Percentiles rank a stretch among this genome's conserved stretches.
phyloP scores from a whole-genome alignment of 2,113 vertebrate genomes.

The Notiomystis cincta region DNA sequence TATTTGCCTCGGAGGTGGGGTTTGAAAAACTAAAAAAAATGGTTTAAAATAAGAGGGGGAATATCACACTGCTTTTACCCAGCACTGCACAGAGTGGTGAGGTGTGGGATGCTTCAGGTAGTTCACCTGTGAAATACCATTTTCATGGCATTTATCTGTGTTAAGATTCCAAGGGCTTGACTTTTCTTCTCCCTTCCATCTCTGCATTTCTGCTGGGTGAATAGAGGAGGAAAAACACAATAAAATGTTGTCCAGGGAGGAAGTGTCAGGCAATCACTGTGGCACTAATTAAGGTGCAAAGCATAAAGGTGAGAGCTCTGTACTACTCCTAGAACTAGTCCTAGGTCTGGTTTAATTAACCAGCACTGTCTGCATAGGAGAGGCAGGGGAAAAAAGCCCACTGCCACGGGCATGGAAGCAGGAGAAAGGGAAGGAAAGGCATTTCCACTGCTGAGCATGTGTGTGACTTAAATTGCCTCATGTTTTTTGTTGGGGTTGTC shows the following conservation, averaged over 20 bases:
- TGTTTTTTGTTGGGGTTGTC: not conserved
- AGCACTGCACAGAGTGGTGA: not conserved
- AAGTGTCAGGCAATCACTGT: not conserved
- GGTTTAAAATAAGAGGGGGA: not conserved
- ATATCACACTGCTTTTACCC: not conserved
- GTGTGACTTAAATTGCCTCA: not conserved
- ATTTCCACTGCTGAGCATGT: constrained; percentile 10
- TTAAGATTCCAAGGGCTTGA: not conserved
- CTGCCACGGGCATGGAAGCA: not conserved
- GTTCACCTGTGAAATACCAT: not conserved
- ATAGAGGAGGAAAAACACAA: not conserved
- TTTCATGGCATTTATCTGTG: not conserved
- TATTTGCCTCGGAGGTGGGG: not conserved
- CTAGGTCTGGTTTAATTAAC: not conserved
- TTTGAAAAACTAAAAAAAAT: not conserved
- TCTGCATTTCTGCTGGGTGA: not conserved
- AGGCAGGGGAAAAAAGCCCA: not conserved
- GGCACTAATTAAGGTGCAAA: not conserved
- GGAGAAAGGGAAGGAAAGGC: not conserved
- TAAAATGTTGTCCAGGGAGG: not conserved
- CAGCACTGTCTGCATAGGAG: not conserved
- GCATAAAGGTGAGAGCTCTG: not conserved
- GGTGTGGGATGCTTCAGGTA: not conserved
- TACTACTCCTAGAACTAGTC: not conserved
- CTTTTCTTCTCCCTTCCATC: not conserved